Conservation (phyloP, 2,113 vertebrate genomes). For the Alligator sinensis region DNA sequence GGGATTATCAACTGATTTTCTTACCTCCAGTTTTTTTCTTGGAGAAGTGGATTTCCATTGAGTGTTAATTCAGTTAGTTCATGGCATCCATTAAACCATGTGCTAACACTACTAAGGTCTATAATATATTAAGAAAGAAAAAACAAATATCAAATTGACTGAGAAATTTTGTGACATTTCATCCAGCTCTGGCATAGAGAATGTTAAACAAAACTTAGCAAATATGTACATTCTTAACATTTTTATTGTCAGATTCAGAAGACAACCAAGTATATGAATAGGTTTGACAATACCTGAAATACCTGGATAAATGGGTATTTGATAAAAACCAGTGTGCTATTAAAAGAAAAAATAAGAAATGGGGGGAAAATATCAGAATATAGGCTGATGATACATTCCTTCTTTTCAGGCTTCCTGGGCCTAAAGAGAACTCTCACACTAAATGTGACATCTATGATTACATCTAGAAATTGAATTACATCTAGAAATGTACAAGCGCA, state of each 20-base stretch:
- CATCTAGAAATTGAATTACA: background rate
- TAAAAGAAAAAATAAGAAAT: background rate
- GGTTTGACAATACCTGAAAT: background rate
- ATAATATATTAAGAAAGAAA: conserved; percentile 22
- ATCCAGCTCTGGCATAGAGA: background rate
- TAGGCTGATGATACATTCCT: background rate
- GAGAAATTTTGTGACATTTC: background rate
- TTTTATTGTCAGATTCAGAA: background rate
- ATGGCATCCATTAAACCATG: conserved; percentile 80
- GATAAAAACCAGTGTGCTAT: background rate
- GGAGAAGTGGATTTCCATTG: conserved; percentile 89
- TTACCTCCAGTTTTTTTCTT: conserved; percentile 91
- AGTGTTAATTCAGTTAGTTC: conserved; percentile 83
- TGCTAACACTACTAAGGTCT: conserved; percentile 83
- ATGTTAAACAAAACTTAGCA: background rate
- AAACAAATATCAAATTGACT: background rate
- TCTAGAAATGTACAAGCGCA: background rate
- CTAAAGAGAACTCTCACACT: background rate
- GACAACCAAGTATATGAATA: background rate
- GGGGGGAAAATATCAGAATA: background rate
- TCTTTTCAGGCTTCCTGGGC: background rate
- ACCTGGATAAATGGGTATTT: background rate
- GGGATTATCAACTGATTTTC: background rate
- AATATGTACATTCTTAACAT: background rate
- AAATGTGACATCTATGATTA: background rate